Percentiles rank a stretch among this genome's conserved stretches.
Evolutionary conservation across 2,797 vertebrate species (phyloP).

Genomic region (Sebastes diaconus): DNA sequence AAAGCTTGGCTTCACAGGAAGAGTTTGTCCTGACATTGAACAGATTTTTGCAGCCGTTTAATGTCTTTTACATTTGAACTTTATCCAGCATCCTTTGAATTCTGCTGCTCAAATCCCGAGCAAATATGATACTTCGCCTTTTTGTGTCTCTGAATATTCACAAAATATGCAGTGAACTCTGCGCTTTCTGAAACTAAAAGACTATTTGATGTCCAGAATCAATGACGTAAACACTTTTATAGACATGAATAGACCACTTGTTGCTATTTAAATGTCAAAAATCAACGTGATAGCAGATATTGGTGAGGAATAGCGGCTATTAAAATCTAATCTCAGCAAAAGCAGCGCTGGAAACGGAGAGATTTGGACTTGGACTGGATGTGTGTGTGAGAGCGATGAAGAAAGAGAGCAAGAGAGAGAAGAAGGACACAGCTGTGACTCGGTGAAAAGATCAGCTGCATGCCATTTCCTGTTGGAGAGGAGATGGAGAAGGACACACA

Average conservation of each 20-base stretch:
- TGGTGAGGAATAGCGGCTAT: not conserved
- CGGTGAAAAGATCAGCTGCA: slow-evolving; percentile 78
- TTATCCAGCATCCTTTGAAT: not conserved
- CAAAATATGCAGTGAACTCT: not conserved
- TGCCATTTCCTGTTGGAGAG: slow-evolving; percentile 75
- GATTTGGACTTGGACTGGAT: slow-evolving; percentile 40
- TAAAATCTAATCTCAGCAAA: slow-evolving; percentile 18
- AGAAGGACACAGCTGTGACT: slow-evolving; percentile 72
- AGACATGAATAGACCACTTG: not conserved
- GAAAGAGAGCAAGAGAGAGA: slow-evolving; percentile 13
- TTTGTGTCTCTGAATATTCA: not conserved
- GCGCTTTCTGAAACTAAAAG: not conserved
- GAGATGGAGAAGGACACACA: slow-evolving; percentile 58
- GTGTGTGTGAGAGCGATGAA: slow-evolving; percentile 2
- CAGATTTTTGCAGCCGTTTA: not conserved
- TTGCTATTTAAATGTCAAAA: slow-evolving; percentile 30
- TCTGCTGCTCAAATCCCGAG: not conserved
- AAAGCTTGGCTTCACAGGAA: not conserved
- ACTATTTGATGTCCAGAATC: not conserved
- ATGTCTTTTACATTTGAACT: not conserved
- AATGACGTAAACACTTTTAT: not conserved
- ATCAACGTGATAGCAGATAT: not conserved
- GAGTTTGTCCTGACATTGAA: not conserved
- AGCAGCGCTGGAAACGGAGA: slow-evolving; percentile 7
- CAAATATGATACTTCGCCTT: not conserved